These are phyloP conservation scores for Microplitis mediator DNA, from an alignment of 1,140 invertebrate genomes.

Conservation along the genomic window DNA sequence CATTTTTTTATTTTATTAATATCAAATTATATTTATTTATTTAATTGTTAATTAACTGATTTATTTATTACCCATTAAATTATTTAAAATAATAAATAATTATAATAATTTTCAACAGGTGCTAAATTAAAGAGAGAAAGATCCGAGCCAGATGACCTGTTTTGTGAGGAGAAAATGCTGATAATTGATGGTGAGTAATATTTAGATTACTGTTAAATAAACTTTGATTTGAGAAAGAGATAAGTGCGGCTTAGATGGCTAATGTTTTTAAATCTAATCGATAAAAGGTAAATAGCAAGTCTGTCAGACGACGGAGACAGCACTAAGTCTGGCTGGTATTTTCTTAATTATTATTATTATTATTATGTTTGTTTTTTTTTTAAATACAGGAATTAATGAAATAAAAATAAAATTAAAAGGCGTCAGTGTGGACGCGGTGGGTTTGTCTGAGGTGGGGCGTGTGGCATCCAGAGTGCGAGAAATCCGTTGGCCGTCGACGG, in stretches of 20 bases:
- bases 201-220: conserved; percentile 1
- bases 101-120: conserved; percentile 40
- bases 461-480: conserved; percentile 21
- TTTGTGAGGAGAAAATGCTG: conserved; percentile 61
- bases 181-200: conserved; percentile 58
- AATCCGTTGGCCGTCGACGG: conserved; percentile 1
- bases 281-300: no score
- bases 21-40: background rate
- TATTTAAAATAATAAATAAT: background rate
- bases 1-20: no score
- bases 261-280: background rate
- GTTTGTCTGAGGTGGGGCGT: conserved; percentile 1
- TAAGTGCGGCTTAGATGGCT: background rate
- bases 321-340: background rate
- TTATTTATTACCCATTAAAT: background rate
- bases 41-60: background rate
- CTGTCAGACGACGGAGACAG: no score
- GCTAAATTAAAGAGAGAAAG: conserved; percentile 58
- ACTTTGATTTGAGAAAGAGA: background rate
- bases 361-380: background rate
- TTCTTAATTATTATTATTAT: no score
- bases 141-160: conserved; percentile 57
- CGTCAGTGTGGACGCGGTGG: background rate
- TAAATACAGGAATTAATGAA: background rate
- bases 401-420: background rate